Conservation (phyloP, 2,113 vertebrate species). For the Phrynocephalus versicolor region DNA sequence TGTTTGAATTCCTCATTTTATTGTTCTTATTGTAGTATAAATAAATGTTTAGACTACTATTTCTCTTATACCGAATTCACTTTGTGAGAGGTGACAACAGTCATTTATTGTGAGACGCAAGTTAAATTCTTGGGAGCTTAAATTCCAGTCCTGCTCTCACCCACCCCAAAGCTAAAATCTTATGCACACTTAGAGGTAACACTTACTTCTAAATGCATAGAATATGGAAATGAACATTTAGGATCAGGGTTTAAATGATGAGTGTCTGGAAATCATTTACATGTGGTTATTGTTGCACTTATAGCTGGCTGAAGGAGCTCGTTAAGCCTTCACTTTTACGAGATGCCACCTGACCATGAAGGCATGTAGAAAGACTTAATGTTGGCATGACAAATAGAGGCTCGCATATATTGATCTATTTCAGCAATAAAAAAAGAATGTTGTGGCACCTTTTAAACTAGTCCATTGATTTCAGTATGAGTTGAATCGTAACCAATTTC, state of each 20-base stretch:
- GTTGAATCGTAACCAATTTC: too few relatives aligned
- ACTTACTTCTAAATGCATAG: background rate
- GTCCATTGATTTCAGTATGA: too few relatives aligned
- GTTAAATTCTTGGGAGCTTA: too few relatives aligned
- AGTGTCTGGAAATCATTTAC: background rate
- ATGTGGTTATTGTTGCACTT: background rate
- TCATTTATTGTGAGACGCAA: too few relatives aligned
- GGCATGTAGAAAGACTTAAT: background rate
- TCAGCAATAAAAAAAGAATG: too few relatives aligned
- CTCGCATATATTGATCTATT: background rate
- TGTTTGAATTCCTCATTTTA: background rate
- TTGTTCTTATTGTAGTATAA: too few relatives aligned
- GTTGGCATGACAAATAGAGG: background rate
- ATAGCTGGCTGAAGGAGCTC: background rate
- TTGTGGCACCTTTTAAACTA: too few relatives aligned
- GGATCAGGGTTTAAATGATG: background rate
- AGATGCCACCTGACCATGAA: background rate
- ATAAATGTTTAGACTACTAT: too few relatives aligned
- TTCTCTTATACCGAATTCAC: too few relatives aligned
- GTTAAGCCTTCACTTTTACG: background rate
- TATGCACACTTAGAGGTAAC: background rate
- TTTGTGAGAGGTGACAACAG: too few relatives aligned
- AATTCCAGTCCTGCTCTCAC: too few relatives aligned
- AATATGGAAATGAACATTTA: background rate
- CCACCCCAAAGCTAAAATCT: too few relatives aligned